Percentiles rank a stretch among this genome's conserved stretches.
Conservation (phyloP, 2,888 invertebrate species). For the Crocallis elinguaria region DNA sequence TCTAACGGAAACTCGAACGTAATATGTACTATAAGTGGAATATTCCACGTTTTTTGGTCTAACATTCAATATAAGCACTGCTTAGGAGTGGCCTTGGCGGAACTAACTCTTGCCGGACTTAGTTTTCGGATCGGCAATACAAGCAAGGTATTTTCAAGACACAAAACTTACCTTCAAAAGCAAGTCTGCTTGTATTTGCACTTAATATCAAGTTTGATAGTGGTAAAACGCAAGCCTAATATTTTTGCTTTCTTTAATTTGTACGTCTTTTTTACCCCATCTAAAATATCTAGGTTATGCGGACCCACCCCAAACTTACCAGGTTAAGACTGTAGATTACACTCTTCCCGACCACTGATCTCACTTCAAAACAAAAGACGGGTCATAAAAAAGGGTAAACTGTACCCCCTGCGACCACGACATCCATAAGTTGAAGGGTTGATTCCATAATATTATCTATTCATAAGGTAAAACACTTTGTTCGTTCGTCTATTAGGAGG, state of each 20-base stretch:
- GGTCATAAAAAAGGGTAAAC: slow-evolving; percentile 48
- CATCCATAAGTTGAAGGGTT: slow-evolving; percentile 67
- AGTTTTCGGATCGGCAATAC: too few species aligned
- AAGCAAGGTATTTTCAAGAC: too few species aligned
- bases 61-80: too few species aligned
- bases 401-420: slow-evolving; percentile 39
- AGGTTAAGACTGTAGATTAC: slow-evolving; percentile 26
- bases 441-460: slow-evolving; percentile 72
- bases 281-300: neutral
- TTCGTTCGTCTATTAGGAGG: slow-evolving; percentile 64
- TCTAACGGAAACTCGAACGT: neutral
- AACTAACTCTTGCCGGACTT: too few species aligned
- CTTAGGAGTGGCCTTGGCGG: too few species aligned
- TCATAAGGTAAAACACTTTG: slow-evolving; percentile 75
- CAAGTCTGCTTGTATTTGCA: too few species aligned
- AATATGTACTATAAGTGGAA: neutral
- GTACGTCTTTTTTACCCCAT: slow-evolving; percentile 1
- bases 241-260: neutral
- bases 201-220: too few species aligned
- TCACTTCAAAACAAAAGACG: slow-evolving; percentile 39
- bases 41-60: too few species aligned
- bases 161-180: too few species aligned
- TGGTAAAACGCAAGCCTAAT: too few species aligned
- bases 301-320: slow-evolving; percentile 17
- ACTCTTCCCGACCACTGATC: slow-evolving; percentile 21